Conservation (phyloP, 2,113 vertebrate genomes). For the Phodopus roborovskii region DNA sequence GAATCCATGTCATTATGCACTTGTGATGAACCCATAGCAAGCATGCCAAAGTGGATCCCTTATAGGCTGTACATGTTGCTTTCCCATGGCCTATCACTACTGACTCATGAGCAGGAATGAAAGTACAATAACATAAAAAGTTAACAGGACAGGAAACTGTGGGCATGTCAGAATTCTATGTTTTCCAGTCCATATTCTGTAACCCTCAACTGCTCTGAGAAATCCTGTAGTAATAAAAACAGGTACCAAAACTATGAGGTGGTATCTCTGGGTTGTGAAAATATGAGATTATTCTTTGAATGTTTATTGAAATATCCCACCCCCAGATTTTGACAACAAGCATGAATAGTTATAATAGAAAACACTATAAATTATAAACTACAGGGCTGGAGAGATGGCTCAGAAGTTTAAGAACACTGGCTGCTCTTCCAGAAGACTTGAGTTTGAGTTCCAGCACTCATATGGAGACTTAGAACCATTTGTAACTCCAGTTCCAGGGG, state of each 20-base stretch:
- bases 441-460: neutral
- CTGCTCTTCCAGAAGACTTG: neutral
- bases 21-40: slow-evolving; percentile 3
- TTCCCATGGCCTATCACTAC: neutral
- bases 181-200: neutral
- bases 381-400: neutral
- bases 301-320: slow-evolving; percentile 12
- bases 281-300: neutral
- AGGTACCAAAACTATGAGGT: neutral
- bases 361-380: neutral
- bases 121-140: neutral
- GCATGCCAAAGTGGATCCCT: neutral
- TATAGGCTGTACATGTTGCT: neutral
- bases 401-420: neutral
- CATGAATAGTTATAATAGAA: slow-evolving; percentile 28
- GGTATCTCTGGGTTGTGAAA: neutral
- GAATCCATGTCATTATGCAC: too few species aligned
- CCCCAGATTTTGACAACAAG: neutral
- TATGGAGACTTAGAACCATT: neutral
- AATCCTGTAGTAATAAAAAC: neutral
- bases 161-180: neutral
- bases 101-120: neutral
- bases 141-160: neutral
- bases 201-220: slow-evolving; percentile 16
- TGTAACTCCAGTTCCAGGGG: neutral